Evolutionary conservation across 2,888 invertebrate species (phyloP), one percentile per base, ranked within the genome.

Genomic region (Linnaemya vulpina): DNA sequence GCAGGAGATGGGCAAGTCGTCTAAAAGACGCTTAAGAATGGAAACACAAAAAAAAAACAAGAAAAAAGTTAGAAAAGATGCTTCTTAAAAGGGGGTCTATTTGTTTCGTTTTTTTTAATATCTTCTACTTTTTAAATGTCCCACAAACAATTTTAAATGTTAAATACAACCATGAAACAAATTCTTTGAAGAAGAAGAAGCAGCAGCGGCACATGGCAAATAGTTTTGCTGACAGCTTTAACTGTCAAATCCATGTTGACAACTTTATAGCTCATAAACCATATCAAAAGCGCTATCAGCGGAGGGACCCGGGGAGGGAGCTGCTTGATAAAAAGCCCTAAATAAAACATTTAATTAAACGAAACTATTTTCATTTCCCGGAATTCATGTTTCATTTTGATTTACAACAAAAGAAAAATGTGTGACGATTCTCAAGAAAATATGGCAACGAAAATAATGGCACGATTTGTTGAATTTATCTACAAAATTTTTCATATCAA

Each of bases 251-350:
- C 82, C 84, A 87, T 68, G 81, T 75, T 86, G 87, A 87, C 86
- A 87, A 87, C 86, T 87, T 87, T 87, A 87, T 87, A 84, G 86
- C 55, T 70, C 76, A 83, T 84, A 78, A 86, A 84, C 80, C 67
- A 78, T 67, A 74, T 71, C n/a, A n/a, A 68, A 46, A 20, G 5
- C 55, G 30, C 67, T 58, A 30, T 30, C 3, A 30, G 2, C 76
- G 58, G 63, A 35, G 40, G 25, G 53, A n/a, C n/a, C n/a, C n/a
- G 70, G 2, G 17, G 60, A 60, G 55, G 25, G n/a, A 17, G 9
- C 30, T 15, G 35, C n/a, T 25, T n/a, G 22, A 11, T 17, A 10
- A 10, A 58, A n/a, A 13, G 4, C 49, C 30, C 15, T 13, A 58
- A 38, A 38, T 43, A 43, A 20, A 25, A 82, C 25, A 74, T 40